A percentile compares a stretch with the other conserved stretches of the same genome.
Conservation (phyloP, 2,797 vertebrate genomes). For the Rhincodon typus region DNA sequence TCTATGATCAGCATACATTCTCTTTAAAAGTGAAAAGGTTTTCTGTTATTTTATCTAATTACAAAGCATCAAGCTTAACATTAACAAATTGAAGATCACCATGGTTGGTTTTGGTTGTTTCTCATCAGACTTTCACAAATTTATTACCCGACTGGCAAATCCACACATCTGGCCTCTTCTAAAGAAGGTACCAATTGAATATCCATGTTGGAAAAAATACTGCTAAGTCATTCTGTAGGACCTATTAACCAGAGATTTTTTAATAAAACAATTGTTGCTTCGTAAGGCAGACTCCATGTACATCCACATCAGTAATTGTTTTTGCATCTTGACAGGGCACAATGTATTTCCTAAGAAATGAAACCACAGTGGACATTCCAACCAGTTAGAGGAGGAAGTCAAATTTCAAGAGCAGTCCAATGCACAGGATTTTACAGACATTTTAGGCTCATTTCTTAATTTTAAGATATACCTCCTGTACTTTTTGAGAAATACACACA, state of each 20-base stretch:
- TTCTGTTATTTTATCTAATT: background rate
- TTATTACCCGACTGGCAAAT: background rate
- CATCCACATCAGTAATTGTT: background rate
- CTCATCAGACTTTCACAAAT: background rate
- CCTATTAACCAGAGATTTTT: background rate
- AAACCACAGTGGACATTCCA: background rate
- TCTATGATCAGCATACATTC: background rate
- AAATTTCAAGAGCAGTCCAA: background rate
- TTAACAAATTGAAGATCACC: background rate
- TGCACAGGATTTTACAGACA: background rate
- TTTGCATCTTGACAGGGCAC: background rate
- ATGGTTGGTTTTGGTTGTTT: background rate
- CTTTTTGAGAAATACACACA: background rate
- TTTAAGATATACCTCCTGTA: background rate
- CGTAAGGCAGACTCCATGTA: background rate
- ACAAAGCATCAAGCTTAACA: background rate
- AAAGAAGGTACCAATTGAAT: background rate
- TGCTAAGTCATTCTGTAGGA: background rate
- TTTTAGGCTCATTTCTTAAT: no score
- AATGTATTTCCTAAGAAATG: background rate
- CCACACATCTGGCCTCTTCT: background rate
- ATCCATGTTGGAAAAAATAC: background rate
- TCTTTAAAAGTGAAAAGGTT: background rate
- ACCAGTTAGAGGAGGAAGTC: background rate
- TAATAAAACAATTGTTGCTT: background rate